Evolutionary conservation across 2,797 vertebrate genomes (phyloP).

Genomic region (Arrhamphus sclerolepis): DNA sequence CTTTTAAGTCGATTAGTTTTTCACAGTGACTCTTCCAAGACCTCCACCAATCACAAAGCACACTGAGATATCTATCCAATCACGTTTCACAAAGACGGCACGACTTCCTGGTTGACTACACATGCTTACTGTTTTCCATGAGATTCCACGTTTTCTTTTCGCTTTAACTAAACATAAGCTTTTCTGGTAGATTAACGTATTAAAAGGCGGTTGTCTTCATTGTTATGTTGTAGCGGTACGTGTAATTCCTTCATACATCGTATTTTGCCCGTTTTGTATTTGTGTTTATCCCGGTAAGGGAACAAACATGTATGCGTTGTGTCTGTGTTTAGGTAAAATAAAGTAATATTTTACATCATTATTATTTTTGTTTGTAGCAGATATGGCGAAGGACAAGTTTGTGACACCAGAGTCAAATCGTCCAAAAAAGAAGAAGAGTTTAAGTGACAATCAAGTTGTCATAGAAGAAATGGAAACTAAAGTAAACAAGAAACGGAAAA

Average conservation of each 20-base stretch:
- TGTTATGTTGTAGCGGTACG: not conserved
- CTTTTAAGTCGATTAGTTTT: too few relatives aligned
- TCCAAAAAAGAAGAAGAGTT: slow-evolving; percentile 48
- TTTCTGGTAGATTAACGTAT: not conserved
- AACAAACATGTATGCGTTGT: too few relatives aligned
- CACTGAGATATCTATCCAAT: slow-evolving; percentile 46
- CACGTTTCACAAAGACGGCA: not conserved
- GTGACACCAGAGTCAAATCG: slow-evolving; percentile 20
- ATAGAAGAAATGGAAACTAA: slow-evolving; percentile 25
- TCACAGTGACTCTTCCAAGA: not conserved
- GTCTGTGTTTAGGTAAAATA: too few relatives aligned
- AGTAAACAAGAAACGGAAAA: slow-evolving; percentile 64
- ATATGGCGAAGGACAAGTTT: slow-evolving; percentile 67
- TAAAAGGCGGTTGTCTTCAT: not conserved
- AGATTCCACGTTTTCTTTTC: slow-evolving; percentile 1
- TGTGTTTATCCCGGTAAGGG: too few relatives aligned
- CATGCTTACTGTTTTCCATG: slow-evolving; percentile 2
- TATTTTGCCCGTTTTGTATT: too few relatives aligned
- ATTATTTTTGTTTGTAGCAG: too few relatives aligned
- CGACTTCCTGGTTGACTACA: slow-evolving; percentile 59
- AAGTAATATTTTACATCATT: too few relatives aligned
- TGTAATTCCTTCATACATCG: too few relatives aligned
- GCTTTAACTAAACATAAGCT: slow-evolving; percentile 22
- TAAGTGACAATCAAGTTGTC: slow-evolving; percentile 5
- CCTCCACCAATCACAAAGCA: slow-evolving; percentile 51